These are phyloP conservation scores for Aegithalos caudatus DNA, from an alignment of 2,113 vertebrate genomes.

Conservation along the genomic window DNA sequence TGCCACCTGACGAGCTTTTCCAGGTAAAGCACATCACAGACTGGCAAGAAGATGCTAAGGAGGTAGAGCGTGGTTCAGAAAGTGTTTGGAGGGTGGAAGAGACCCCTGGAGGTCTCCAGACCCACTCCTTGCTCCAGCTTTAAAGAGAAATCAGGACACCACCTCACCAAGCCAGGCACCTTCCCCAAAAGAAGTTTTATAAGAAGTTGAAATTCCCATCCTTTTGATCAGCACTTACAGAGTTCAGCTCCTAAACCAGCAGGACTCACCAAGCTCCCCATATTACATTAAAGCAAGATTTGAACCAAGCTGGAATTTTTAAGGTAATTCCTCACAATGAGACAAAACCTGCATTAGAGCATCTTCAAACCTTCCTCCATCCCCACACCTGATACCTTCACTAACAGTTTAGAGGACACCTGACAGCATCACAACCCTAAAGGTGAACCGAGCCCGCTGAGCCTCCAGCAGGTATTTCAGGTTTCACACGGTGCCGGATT, in stretches of 20 bases:
- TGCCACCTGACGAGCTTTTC: slow-evolving; percentile 9
- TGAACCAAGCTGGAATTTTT: background rate
- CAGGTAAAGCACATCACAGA: background rate
- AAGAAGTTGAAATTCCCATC: background rate
- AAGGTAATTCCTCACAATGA: background rate
- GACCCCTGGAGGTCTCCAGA: background rate
- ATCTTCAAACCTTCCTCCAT: background rate
- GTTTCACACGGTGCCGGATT: background rate
- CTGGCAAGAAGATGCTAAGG: background rate
- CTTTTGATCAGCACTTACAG: background rate
- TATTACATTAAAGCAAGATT: background rate
- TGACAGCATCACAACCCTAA: background rate
- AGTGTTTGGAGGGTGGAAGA: background rate
- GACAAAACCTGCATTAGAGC: background rate
- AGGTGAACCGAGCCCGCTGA: background rate
- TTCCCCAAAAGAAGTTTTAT: background rate
- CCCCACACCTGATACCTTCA: background rate
- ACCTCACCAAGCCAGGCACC: background rate
- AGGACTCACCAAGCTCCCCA: background rate
- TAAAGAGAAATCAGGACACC: background rate
- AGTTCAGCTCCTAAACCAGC: background rate
- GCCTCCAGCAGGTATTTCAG: slow-evolving; percentile 44
- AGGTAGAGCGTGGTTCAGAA: accelerated
- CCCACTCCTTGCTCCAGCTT: background rate
- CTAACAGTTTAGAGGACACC: background rate